phyloP scores from a whole-genome alignment of 1,140 invertebrate genomes.

The Anoplolepis gracilipes region DNA sequence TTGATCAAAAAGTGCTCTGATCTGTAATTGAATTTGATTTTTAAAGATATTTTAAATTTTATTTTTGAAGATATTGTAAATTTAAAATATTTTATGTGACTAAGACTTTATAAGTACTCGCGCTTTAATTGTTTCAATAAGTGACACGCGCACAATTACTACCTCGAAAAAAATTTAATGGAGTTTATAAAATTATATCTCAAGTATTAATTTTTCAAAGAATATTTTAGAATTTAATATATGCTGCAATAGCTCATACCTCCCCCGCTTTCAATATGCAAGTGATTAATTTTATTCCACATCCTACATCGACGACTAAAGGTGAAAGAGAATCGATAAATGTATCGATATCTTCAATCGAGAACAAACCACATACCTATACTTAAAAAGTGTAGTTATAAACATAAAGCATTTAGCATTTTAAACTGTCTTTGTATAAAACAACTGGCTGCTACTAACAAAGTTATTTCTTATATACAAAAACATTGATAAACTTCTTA shows the following conservation, averaged over 20 bases:
- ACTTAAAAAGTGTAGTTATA: background rate
- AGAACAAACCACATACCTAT: constrained; percentile 48
- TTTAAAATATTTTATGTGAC: background rate
- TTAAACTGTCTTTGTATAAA: background rate
- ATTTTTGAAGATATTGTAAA: background rate
- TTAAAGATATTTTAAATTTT: background rate
- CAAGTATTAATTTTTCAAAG: background rate
- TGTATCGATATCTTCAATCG: constrained; percentile 16
- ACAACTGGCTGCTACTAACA: background rate
- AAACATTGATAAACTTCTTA: background rate
- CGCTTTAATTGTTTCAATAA: background rate
- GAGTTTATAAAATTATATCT: no score
- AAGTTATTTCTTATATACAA: background rate
- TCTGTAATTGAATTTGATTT: constrained; percentile 32
- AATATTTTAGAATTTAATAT: background rate
- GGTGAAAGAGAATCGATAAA: constrained; percentile 48
- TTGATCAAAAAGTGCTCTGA: constrained; percentile 22
- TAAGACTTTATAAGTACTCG: background rate
- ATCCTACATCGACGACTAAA: constrained; percentile 32
- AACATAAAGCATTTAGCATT: background rate
- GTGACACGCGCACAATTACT: background rate
- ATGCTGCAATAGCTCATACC: background rate
- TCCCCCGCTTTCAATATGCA: constrained; percentile 14
- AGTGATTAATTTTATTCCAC: constrained; percentile 43
- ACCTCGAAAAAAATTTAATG: background rate